phyloP scores from a whole-genome alignment of 2,888 invertebrate genomes.

The Acanthosepion pharaonis region DNA sequence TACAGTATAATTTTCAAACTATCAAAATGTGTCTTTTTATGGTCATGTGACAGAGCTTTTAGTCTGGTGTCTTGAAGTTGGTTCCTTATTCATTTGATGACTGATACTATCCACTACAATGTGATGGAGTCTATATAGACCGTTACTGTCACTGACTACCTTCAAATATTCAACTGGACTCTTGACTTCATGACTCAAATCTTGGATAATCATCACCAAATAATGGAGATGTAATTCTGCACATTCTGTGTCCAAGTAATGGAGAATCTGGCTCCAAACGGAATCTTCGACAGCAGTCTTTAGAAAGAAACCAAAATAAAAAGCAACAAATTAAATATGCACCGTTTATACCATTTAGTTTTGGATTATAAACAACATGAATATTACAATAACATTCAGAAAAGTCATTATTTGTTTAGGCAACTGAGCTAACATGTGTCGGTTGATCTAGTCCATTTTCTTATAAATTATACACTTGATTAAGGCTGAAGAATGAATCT shows the following conservation, averaged over 20 bases:
- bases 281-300: neutral
- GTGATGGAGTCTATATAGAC: conserved; percentile 34
- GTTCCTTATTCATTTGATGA: neutral
- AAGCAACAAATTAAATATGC: neutral
- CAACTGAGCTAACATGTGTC: neutral
- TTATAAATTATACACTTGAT: neutral
- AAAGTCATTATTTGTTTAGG: too few relatives aligned
- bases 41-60: neutral
- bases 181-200: neutral
- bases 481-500: too few relatives aligned
- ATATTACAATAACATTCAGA: neutral
- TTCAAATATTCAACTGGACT: neutral
- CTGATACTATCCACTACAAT: neutral
- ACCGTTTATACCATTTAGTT: neutral
- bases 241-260: conserved; percentile 43
- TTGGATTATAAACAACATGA: neutral
- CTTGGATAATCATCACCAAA: conserved; percentile 24
- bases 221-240: neutral
- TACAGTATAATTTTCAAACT: neutral
- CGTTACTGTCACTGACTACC: conserved; percentile 25
- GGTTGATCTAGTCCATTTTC: neutral
- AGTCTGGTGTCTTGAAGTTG: neutral
- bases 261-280: conserved; percentile 24
- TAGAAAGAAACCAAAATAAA: neutral
- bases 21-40: neutral